Evolutionary conservation across 92 coral and sea anemone genomes (phyloP), one percentile per base, ranked within the genome.

Genomic region (Porites divaricata): DNA sequence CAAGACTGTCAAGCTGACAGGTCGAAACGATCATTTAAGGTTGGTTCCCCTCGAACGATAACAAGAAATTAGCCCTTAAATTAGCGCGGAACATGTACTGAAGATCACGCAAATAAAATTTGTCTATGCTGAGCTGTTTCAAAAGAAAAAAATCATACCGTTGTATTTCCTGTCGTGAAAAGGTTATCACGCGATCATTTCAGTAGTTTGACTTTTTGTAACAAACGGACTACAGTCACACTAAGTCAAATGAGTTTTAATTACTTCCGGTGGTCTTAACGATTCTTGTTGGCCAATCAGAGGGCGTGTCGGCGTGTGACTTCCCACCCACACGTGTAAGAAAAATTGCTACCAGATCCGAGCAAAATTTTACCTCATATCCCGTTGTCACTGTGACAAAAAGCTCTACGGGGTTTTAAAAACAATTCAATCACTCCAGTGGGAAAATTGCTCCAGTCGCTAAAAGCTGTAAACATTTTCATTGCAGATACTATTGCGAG

Each of bases 191-290:
- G 59, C 28, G 70, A 23, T 52, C 23, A 16, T 49, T 64, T n/a
- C n/a, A 50, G 2, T 45, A 4, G 16, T 48, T 16, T 24, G 45
- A 63, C 82, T 63, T 78, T 35, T 35, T 35, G 45, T 35, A 4
- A 35, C 45, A 35, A 35, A 35, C 82, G 58, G 25, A 9, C 17
- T 61, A 2, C 10, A 9, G 71, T 49, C 82, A 59, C 68, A 48
- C 72, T 12, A 64, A 49, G 13, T 68, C 61, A 21, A 10, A 28
- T 21, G 52, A 10, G 35, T 16, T 68, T 66, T 49, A 16, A 8
- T 69, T 35, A 80, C 76, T 80, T 80, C 85, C 85, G 85, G 76
- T 80, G 63, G 41, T 17, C 68, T 26, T 9, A 54, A 8, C 70
- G 63, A 58, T 16, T 35, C 21, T 67, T 21, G 48, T 48, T 10